Base-by-base conservation (phyloP, 2,888 invertebrate species). In the Aethes cnicana region DNA sequence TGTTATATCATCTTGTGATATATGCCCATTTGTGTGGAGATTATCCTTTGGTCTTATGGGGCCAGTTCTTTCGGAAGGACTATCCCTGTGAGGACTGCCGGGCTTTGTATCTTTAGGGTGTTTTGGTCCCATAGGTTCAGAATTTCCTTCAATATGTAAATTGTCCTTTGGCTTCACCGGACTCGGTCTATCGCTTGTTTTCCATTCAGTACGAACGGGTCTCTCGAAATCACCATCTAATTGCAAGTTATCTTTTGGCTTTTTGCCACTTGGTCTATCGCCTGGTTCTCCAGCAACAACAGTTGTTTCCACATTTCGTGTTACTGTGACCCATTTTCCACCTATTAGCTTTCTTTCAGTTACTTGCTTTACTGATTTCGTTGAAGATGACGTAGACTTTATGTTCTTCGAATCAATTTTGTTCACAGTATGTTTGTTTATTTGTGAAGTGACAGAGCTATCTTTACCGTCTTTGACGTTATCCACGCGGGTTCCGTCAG, bases 301-400 rank as follows among this genome's bases (percentile, higher is more conserved):
- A 53, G 93, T 93, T 0, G 95, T 94, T 76, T 94, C 93, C 77
- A 92, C 92, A 64, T 94, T 91, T 59, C 92, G 81, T 47, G 90
- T 92, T 53, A 92, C 91, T 11, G 90, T 82, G 4, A 88, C 81
- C 72, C 81, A 88, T 56, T 90, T 90, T 20, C 88, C 90, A 23
- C 78, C 86, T 33, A 87, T 83, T 21, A 90, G 77, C 64, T 91
- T 91, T 70, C 90, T 92, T 71, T 89, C 91, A n/a, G 91, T 90
- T 56, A 91, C 83, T 63, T 86, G 85, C 62, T 90, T 86, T 61
- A 90, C 90, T 20, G 85, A 86, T 65, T 92, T 91, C 30, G 86
- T 91, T 49, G 90, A 91, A 57, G 86, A 91, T 28, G 82, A 70
- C 7, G 52, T 52, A 35, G 76, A 68, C 61, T 68, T 82, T 7